phyloP scores from a whole-genome alignment of 2,113 vertebrate species.

The Coracopsis vasa region DNA sequence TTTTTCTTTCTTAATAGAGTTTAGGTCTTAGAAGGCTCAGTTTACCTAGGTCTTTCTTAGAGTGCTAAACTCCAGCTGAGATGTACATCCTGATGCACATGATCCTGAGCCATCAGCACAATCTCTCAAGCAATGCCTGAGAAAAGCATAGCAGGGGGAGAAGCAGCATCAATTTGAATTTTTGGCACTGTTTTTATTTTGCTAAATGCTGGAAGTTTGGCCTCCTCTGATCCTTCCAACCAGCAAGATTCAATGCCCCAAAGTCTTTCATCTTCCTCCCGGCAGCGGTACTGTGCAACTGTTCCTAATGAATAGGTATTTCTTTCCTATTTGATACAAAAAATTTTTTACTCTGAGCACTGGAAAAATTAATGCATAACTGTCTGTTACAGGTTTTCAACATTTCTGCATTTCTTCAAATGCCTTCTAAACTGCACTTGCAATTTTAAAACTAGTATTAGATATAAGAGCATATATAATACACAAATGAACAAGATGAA shows the following conservation, averaged over 20 bases:
- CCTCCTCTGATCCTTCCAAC: background rate
- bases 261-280: background rate
- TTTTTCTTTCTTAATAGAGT: too few species aligned
- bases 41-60: background rate
- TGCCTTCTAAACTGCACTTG: background rate
- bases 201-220: background rate
- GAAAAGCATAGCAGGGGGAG: background rate
- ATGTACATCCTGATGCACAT: background rate
- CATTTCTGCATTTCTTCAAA: background rate
- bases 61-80: background rate
- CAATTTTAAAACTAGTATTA: background rate
- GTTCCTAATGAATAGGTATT: background rate
- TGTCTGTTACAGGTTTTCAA: background rate
- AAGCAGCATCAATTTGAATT: background rate
- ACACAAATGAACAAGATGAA: background rate
- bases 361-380: background rate
- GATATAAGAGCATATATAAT: too few species aligned
- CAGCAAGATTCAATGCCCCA: background rate
- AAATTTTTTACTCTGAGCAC: background rate
- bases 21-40: background rate
- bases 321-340: background rate
- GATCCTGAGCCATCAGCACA: fast-evolving
- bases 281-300: background rate
- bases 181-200: background rate
- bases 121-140: background rate